Evolutionary conservation across 2,113 vertebrate species (phyloP), one percentile per base, ranked within the genome.

Genomic region (Lepus europaeus): DNA sequence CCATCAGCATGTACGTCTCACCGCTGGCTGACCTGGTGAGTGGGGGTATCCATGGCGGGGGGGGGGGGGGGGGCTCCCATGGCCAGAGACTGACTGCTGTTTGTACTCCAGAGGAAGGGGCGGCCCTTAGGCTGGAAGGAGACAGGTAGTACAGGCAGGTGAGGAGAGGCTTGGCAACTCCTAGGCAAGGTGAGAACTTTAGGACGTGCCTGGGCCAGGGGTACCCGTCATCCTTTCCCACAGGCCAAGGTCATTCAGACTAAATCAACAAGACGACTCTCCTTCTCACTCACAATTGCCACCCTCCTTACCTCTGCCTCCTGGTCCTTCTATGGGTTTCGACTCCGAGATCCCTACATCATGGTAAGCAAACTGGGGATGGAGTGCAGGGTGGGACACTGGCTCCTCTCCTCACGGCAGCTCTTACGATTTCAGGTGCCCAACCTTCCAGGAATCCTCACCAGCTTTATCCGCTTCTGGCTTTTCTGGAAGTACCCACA

Each of bases 1-100:
- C 99, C 61, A 98, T 99, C 98, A 98, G 98, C 98, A 99, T 99
- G 99, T 99, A 99, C 98, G 95, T 99, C 92, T 99, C 99, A 0
- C 99, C 99, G 0, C 98, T 99, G 93, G 96, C 98, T 0, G 99
- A 99, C 97, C 98, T 99, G 99, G 99, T 99, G 98, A 95, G 95
- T 51, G 27, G 0, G 6, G 72, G 39, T 70, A 77, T 27, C 33
- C 74, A n/a, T 29, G 82, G 63, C 27, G 29, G 6, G 17, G 4
- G 7, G 0, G 11, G 25, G 36, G 77, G 56, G 36, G 89, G 70
- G 68, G 45, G 78, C 29, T 83, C 22, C 72, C 69, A 25, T 17
- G 64, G 89, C 39, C 31, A 86, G 29, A 68, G 59, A 53, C 91
- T 70, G 59, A 53, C 91, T 70, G 45, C 87, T 45, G 73, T 36